These are phyloP conservation scores for Nettapus auritus DNA, from an alignment of 2,113 vertebrate species.

Conservation along the genomic window DNA sequence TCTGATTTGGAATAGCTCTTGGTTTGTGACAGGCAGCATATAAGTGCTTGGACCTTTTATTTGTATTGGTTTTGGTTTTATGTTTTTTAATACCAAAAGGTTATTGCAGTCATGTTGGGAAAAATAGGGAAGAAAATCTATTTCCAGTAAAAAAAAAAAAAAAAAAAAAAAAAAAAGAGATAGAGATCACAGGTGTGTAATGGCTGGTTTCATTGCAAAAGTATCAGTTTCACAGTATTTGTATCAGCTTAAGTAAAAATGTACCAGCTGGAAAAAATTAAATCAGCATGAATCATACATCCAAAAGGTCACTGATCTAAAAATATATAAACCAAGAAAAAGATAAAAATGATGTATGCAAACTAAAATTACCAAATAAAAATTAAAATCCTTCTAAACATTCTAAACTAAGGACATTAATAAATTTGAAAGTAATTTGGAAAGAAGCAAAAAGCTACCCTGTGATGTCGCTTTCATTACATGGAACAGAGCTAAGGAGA, in stretches of 20 bases:
- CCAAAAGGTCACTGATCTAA: conserved; percentile 76
- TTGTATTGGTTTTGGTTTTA: background rate
- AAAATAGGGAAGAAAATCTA: background rate
- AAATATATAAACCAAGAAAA: conserved; percentile 71
- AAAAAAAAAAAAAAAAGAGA: background rate
- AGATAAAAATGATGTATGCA: conserved; percentile 48
- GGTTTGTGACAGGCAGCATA: background rate
- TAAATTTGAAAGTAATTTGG: conserved; percentile 65
- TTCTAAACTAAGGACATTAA: conserved; percentile 56
- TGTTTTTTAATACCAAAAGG: background rate
- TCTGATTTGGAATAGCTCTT: background rate
- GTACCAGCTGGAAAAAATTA: conserved; percentile 70
- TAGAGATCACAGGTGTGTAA: conserved; percentile 59
- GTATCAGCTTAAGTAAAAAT: conserved; percentile 64
- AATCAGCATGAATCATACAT: conserved; percentile 73
- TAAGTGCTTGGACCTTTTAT: background rate
- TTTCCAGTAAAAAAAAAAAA: background rate
- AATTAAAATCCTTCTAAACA: conserved; percentile 50
- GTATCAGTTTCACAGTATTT: conserved; percentile 53
- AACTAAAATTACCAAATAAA: conserved; percentile 46
- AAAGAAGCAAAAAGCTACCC: conserved; percentile 30
- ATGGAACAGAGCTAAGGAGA: conserved; percentile 42
- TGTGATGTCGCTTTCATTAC: conserved; percentile 31
- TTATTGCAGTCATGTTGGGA: background rate
- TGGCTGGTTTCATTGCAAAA: conserved; percentile 54